phyloP scores from a whole-genome alignment of 2,888 invertebrate genomes.

The Drosophila longiperda region DNA sequence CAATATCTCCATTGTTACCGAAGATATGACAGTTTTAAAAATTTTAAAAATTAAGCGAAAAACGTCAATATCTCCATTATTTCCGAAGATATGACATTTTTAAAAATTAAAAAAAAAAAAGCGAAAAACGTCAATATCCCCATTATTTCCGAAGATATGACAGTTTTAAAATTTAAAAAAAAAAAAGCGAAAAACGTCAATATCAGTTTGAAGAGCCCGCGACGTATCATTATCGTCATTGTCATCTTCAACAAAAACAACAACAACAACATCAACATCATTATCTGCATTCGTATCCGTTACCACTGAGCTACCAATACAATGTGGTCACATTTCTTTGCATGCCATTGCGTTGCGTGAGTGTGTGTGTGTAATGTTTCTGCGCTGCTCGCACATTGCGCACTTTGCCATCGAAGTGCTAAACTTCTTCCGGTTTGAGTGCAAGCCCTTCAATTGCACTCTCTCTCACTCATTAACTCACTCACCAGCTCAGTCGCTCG shows the following conservation, averaged over 20 bases:
- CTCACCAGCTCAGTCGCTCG: neutral
- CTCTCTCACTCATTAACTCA: conserved; percentile 8
- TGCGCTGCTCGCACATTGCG: neutral
- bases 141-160: too few species aligned
- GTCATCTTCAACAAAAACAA: conserved; percentile 15
- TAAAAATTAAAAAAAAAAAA: too few species aligned
- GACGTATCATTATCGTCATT: conserved; percentile 61
- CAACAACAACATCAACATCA: conserved; percentile 5
- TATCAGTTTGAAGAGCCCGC: too few species aligned
- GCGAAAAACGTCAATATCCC: too few species aligned
- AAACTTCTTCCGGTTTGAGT: conserved; percentile 45
- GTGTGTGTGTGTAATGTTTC: conserved; percentile 1
- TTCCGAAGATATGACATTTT: too few species aligned
- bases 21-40: too few species aligned
- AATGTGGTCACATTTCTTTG: conserved; percentile 43
- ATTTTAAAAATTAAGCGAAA: too few species aligned
- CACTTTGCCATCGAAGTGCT: conserved; percentile 23
- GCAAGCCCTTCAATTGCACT: conserved; percentile 31
- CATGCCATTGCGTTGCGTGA: conserved; percentile 6
- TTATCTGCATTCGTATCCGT: conserved; percentile 5
- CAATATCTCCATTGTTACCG: too few species aligned
- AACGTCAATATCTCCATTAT: too few species aligned
- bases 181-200: too few species aligned
- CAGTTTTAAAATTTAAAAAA: too few species aligned
- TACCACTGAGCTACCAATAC: conserved; percentile 40